Percentiles rank a stretch among this genome's conserved stretches.
phyloP scores from a whole-genome alignment of 1,140 invertebrate species.

The Drosophila rhopaloa region DNA sequence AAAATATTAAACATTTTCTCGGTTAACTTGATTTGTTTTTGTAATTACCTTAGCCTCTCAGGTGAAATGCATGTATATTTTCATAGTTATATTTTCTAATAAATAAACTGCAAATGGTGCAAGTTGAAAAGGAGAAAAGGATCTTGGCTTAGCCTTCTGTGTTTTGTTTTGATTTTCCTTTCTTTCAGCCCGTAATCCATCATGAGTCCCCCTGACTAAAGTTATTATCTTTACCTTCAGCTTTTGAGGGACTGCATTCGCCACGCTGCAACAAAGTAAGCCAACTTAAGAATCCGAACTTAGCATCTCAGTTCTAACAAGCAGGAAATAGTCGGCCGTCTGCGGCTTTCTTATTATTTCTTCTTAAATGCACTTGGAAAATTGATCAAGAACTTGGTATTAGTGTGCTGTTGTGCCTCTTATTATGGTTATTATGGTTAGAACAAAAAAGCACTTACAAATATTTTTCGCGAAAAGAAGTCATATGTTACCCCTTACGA shows the following conservation, averaged over 20 bases:
- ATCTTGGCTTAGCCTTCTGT: neutral
- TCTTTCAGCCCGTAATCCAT: neutral
- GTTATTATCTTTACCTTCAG: slow-evolving; percentile 2
- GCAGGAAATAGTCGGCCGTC: slow-evolving; percentile 25
- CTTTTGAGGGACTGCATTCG: slow-evolving; percentile 11
- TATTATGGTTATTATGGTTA: too few relatives aligned
- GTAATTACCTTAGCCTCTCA: neutral
- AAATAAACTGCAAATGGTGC: too few relatives aligned
- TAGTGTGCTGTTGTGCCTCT: too few relatives aligned
- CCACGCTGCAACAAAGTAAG: slow-evolving; percentile 38
- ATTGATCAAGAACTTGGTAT: neutral
- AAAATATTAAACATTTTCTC: neutral
- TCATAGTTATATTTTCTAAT: neutral
- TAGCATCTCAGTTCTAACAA: slow-evolving; percentile 23
- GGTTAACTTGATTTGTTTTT: neutral
- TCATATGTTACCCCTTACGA: too few relatives aligned
- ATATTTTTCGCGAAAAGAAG: too few relatives aligned
- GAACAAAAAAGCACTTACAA: too few relatives aligned
- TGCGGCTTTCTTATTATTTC: slow-evolving; percentile 6
- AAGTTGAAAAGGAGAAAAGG: too few relatives aligned
- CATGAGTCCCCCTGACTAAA: slow-evolving; percentile 15
- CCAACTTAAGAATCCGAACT: slow-evolving; percentile 16
- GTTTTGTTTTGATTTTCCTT: neutral
- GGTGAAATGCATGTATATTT: neutral
- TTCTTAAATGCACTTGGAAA: slow-evolving; percentile 1